A percentile compares a stretch with the other conserved stretches of the same genome.
phyloP scores from a whole-genome alignment of 2,113 vertebrate species.

The Actenoides hombroni region DNA sequence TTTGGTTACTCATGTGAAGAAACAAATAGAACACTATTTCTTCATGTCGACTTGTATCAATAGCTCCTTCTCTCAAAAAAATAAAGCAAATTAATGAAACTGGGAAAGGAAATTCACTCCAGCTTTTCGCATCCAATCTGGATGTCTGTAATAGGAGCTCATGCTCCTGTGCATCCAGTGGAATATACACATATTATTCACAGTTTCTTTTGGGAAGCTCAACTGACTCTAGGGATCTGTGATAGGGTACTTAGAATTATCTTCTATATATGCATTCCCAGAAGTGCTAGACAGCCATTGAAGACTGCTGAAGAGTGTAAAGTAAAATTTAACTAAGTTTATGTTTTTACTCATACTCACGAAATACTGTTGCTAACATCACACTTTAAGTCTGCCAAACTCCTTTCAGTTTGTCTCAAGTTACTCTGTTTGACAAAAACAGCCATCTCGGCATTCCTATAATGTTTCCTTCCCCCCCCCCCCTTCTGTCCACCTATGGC shows the following conservation, averaged over 20 bases:
- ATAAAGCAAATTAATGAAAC: background rate
- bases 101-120: background rate
- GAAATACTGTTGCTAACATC: background rate
- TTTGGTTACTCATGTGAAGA: background rate
- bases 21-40: background rate
- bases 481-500: background rate
- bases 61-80: background rate
- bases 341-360: background rate
- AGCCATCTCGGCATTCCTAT: background rate
- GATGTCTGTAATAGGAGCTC: background rate
- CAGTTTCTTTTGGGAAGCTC: background rate
- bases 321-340: slow-evolving; percentile 19
- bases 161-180: background rate
- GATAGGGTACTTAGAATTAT: background rate
- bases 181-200: background rate
- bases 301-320: background rate
- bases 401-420: background rate
- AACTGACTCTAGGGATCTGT: background rate
- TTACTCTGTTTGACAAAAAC: background rate
- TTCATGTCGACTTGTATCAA: background rate
- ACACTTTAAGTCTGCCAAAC: background rate
- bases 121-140: background rate
- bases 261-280: background rate
- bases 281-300: background rate
- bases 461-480: background rate